Base-by-base conservation (phyloP, 1,140 invertebrate species). In the Scaptomyza montana region DNA sequence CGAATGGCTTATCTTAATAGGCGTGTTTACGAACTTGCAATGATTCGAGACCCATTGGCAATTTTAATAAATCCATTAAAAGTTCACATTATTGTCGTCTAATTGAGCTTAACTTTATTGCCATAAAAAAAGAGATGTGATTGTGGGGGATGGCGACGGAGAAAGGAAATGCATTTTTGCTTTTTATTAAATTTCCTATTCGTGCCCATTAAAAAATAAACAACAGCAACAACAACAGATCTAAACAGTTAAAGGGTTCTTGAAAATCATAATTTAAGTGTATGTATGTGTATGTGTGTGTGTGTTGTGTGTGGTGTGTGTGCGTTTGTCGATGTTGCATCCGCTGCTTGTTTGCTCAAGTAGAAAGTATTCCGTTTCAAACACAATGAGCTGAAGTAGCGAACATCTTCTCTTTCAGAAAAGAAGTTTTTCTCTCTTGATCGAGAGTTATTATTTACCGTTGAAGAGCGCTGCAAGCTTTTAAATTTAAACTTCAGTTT, bases 101-200 rank as follows among this genome's bases (percentile, higher is more conserved):
- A 78, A 78, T 73, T 78, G 64, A n/a, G 9, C 39, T 53, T 8
- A 12, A 45, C 39, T 47, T 36, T 46, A 60, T 47, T 46, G 43
- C 13, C 30, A 16, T 13, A 3, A 4, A 53, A 8, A 16, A 28
- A 13, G 51, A 9, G 13, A 43, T n/a, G 39, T 10, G 8, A 7
- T 4, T 33, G 12, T 25, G 21, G 21, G 21, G n/a, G 10, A 16
- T 16, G 10, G 55, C 21, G 10, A 19, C 21, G 43, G 6, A 19
- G 1, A 21, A 41, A 74, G 80, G 80, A 84, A 85, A 80, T 70
- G 77, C 64, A 80, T 77, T 62, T 80, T 66, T 66, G 41, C 55
- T 46, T 67, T 67, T 80, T 69, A 84, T 85, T 82, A 57, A 82
- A 85, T 84, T 84, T 84, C 76, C 76, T 66, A 67, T 57, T 45